A percentile compares a stretch with the other conserved stretches of the same genome.
Evolutionary conservation across 2,113 vertebrate species (phyloP).

Genomic region (Lophotis ruficrista): DNA sequence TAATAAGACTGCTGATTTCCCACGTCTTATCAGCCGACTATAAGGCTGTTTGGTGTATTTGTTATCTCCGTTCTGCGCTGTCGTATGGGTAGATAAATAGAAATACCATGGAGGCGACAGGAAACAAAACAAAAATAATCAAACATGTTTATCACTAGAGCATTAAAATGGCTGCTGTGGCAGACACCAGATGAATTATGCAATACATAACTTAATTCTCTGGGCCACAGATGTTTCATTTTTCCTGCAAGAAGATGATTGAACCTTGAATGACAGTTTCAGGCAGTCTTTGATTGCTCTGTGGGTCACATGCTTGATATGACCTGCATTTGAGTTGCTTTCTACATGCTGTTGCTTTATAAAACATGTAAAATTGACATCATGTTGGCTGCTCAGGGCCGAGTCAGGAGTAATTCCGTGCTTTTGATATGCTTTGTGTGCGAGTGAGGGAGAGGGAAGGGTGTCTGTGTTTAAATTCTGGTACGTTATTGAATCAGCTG

Average conservation of each 20-base stretch:
- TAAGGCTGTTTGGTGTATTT: conserved; percentile 10
- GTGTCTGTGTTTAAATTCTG: conserved; percentile 46
- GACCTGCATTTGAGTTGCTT: conserved; percentile 70
- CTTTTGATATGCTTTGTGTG: conserved; percentile 5
- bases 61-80: conserved; percentile 30
- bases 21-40: conserved; percentile 9
- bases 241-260: conserved; percentile 59
- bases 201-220: conserved; percentile 66
- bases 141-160: conserved; percentile 43
- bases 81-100: conserved; percentile 53
- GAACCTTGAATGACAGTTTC: conserved; percentile 69
- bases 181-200: conserved; percentile 71
- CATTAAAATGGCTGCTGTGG: conserved; percentile 54
- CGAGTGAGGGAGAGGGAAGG: background rate
- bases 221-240: conserved; percentile 69
- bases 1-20: conserved; percentile 50
- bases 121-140: conserved; percentile 69
- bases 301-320: conserved; percentile 58
- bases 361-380: conserved; percentile 63
- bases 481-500: conserved; percentile 19
- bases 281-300: conserved; percentile 68
- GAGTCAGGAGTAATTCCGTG: conserved; percentile 24
- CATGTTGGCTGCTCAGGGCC: conserved; percentile 51
- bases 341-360: conserved; percentile 56
- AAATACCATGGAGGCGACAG: conserved; percentile 56